Percentiles rank a stretch among this genome's conserved stretches.
These are phyloP conservation scores for Troides helena DNA, from an alignment of 2,888 invertebrate species.

Conservation along the genomic window DNA sequence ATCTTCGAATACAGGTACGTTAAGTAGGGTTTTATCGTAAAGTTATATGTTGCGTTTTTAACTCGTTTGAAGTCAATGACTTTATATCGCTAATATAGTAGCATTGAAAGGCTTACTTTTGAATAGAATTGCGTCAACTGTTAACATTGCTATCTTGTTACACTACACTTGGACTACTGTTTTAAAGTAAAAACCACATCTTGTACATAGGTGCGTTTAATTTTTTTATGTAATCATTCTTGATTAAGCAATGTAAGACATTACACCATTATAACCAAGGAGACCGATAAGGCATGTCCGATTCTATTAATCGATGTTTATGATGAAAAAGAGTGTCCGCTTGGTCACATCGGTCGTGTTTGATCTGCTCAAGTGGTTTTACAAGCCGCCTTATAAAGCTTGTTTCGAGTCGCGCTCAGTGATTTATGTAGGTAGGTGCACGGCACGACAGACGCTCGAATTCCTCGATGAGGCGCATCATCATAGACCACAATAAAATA, in stretches of 20 bases:
- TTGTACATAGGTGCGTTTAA: background rate
- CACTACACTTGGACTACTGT: too few species aligned
- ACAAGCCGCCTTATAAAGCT: conserved; percentile 26
- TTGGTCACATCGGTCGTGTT: conserved; percentile 24
- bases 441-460: conserved; percentile 33
- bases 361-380: conserved; percentile 23
- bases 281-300: conserved; percentile 14
- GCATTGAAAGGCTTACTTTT: background rate
- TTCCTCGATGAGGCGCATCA: conserved; percentile 49
- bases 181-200: background rate
- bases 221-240: background rate
- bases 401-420: conserved; percentile 24
- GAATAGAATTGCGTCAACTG: background rate
- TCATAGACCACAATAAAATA: conserved; percentile 67
- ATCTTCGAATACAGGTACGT: background rate
- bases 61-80: conserved; percentile 1
- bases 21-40: conserved; percentile 2
- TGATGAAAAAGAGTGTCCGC: conserved; percentile 16
- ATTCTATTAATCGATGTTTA: conserved; percentile 10
- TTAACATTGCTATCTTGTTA: too few species aligned
- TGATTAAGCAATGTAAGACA: background rate
- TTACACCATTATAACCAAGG: background rate
- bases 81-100: background rate
- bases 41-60: background rate
- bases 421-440: conserved; percentile 31